Evolutionary conservation across 2,797 vertebrate species (phyloP).

Genomic region (Danio albolineatus): DNA sequence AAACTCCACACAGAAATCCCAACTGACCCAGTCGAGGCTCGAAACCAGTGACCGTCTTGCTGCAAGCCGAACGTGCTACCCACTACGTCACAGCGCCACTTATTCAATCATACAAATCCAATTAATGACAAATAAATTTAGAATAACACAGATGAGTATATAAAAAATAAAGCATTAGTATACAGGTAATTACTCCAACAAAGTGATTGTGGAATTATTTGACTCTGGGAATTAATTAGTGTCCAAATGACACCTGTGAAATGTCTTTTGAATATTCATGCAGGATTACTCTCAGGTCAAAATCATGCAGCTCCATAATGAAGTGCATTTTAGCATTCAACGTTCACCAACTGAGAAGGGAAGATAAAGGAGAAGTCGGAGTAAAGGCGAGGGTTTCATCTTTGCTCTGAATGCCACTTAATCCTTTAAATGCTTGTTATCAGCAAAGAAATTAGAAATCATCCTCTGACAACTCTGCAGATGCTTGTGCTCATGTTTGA

Average conservation of each 20-base stretch:
- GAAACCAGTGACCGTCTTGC: no score
- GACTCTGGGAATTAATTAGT: neutral
- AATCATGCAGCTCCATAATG: slow-evolving; percentile 16
- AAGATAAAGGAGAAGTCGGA: slow-evolving; percentile 16
- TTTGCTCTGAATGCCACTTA: slow-evolving; percentile 44
- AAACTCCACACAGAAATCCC: no score
- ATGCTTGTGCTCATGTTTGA: slow-evolving; percentile 42
- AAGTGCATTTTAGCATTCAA: neutral
- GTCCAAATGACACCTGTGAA: neutral
- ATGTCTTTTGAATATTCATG: neutral
- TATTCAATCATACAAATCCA: no score
- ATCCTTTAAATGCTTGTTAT: slow-evolving; percentile 47
- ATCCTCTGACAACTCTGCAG: slow-evolving; percentile 42
- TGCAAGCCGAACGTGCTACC: no score
- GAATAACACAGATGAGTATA: neutral
- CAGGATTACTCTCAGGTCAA: neutral
- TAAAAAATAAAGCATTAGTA: neutral
- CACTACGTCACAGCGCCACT: no score
- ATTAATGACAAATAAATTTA: no score
- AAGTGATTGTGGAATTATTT: neutral
- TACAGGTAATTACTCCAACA: neutral
- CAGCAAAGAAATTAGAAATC: slow-evolving; percentile 34
- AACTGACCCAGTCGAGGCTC: no score
- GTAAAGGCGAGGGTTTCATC: slow-evolving; percentile 14
- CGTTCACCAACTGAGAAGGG: slow-evolving; percentile 4